Evolutionary conservation across 2,888 invertebrate genomes (phyloP).

Genomic region (Callosobruchus maculatus): DNA sequence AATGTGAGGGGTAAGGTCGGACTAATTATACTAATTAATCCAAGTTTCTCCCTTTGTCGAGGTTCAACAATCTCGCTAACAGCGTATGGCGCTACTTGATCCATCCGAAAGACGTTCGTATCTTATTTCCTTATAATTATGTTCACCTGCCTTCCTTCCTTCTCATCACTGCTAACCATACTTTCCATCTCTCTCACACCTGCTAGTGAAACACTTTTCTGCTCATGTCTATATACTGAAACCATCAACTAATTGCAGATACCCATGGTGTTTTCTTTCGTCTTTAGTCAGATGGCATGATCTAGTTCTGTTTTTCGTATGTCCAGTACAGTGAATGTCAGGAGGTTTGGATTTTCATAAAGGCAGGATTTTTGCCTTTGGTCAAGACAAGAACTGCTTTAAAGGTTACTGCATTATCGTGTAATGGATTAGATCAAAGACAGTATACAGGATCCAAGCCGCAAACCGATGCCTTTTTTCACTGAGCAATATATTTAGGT

Average conservation of each 20-base stretch:
- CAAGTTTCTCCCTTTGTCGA: slow-evolving; percentile 43
- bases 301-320: slow-evolving; percentile 5
- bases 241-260: too few species aligned
- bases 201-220: slow-evolving; percentile 24
- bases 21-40: slow-evolving; percentile 47
- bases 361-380: too few species aligned
- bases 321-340: too few species aligned
- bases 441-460: too few species aligned
- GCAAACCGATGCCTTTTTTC: too few species aligned
- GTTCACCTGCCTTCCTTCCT: slow-evolving; percentile 32
- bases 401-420: too few species aligned
- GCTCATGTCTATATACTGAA: too few species aligned
- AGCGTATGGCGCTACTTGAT: slow-evolving; percentile 48
- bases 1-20: slow-evolving; percentile 30
- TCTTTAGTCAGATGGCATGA: slow-evolving; percentile 42
- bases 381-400: too few species aligned
- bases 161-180: slow-evolving; percentile 26
- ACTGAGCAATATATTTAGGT: too few species aligned
- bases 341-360: too few species aligned
- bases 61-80: slow-evolving; percentile 43
- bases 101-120: slow-evolving; percentile 46
- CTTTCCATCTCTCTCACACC: slow-evolving; percentile 36
- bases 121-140: slow-evolving; percentile 49
- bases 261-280: slow-evolving; percentile 38
- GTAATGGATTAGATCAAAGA: too few species aligned